Evolutionary conservation across 2,797 vertebrate genomes (phyloP).

Genomic region (Halcyon leucocephala): DNA sequence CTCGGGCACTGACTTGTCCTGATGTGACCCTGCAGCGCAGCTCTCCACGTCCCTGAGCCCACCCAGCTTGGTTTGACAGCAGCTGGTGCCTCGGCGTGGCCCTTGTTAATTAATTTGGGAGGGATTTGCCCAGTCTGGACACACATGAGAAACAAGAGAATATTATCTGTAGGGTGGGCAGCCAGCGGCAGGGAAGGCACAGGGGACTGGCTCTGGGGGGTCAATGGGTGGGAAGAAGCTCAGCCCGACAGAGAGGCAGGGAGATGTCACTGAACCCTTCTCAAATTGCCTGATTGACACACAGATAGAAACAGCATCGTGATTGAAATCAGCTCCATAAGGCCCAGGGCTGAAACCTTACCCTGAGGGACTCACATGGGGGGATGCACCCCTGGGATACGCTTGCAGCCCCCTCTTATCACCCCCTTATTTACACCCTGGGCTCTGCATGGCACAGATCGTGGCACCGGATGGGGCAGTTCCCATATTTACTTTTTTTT

Average conservation of each 20-base stretch:
- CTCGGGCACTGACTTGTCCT: neutral
- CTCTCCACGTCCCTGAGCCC: neutral
- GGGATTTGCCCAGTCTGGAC: neutral
- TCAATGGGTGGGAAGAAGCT: accelerated
- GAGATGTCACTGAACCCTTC: neutral
- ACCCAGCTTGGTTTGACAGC: neutral
- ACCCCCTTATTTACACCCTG: accelerated
- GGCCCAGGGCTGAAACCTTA: neutral
- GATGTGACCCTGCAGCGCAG: neutral
- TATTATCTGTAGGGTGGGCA: neutral
- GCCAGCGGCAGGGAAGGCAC: neutral
- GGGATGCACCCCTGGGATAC: accelerated
- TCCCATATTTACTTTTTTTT: neutral
- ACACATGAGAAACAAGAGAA: neutral
- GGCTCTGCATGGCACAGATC: neutral
- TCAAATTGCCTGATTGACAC: neutral
- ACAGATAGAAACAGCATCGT: neutral
- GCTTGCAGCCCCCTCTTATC: accelerated
- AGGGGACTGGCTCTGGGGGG: accelerated
- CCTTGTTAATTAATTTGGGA: neutral
- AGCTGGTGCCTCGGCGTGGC: neutral
- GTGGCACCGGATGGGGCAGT: neutral
- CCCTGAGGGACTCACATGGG: accelerated
- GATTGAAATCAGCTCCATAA: neutral
- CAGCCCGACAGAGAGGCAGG: neutral